phyloP scores from a whole-genome alignment of 2,888 invertebrate genomes.

The Amiota communis region DNA sequence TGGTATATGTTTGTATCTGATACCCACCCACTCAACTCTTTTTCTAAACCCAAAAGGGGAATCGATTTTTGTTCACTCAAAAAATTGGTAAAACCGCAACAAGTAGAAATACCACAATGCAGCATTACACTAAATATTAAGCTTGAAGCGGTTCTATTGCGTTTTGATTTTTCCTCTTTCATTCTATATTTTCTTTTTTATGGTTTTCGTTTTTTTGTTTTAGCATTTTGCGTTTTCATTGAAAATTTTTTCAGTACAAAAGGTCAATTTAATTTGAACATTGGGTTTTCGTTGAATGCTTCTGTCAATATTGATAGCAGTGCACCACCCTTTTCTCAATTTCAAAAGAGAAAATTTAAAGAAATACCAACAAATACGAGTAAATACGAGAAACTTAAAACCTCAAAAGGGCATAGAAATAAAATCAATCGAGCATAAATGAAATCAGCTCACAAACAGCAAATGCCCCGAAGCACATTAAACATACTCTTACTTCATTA shows the following conservation, averaged over 20 bases:
- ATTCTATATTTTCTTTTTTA: neutral
- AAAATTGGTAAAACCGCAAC: too few relatives aligned
- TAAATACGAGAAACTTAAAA: neutral
- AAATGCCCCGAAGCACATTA: neutral
- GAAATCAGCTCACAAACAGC: slow-evolving; percentile 10
- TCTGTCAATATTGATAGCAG: neutral
- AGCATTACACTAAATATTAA: neutral
- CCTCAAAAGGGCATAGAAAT: neutral
- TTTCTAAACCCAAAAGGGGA: too few relatives aligned
- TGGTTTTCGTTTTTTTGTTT: neutral
- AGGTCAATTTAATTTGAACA: slow-evolving; percentile 24
- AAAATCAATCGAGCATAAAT: slow-evolving; percentile 19
- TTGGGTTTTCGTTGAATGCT: neutral
- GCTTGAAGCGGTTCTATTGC: neutral
- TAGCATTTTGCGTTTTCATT: too few relatives aligned
- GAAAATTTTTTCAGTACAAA: neutral
- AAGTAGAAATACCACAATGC: too few relatives aligned
- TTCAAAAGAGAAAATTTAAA: neutral
- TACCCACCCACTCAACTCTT: too few relatives aligned
- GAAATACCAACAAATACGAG: neutral
- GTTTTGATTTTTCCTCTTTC: neutral
- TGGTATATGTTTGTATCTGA: too few relatives aligned
- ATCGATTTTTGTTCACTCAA: too few relatives aligned
- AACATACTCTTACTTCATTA: slow-evolving; percentile 5
- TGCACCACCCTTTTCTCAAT: neutral